Base-by-base conservation (phyloP, 2,888 invertebrate genomes). In the Amblyjoppa fuscipennis region DNA sequence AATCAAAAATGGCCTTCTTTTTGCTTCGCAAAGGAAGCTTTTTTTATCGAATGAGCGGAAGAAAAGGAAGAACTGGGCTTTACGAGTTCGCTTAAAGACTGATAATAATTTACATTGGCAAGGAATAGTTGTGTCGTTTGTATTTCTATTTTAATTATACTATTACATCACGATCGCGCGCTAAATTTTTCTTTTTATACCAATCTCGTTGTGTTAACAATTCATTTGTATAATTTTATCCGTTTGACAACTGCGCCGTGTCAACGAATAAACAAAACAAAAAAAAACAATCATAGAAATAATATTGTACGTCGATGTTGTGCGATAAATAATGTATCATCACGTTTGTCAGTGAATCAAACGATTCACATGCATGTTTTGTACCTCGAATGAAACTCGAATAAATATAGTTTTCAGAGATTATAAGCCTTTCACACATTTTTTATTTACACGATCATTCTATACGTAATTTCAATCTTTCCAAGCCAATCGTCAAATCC, bases 401-500 rank as follows among this genome's bases (percentile, higher is more conserved):
- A 77, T 84, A 79, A 83, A 83, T 83, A 45, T 79, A 68, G 69
- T 81, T 77, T 77, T 56, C 69, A 34, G 11, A 56, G 66, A 76
- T 51, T 11, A 41, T 49, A 68, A 56, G 25, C 70, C 38, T 49
- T 38, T 76, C 76, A 81, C 75, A 68, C 64, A 28, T 64, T 56
- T 28, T 79, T 79, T 85, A 85, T 85, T 85, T 82, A 85, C 85
- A 85, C 81, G 74, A 80, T 76, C 45, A 76, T 71, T 73, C 81
- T 9, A 73, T 34, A 45, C n/a, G 69, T 71, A 31, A 79, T 38
- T 74, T 53, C 68, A 76, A 66, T 38, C 11, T 0, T 79, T 74
- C 45, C 68, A 69, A 68, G 73, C 74, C 61, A 59, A 80, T 76
- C 61, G 49, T 34, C 53, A 73, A 73, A 73, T 70, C 78, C 78